Evolutionary conservation across 2,113 vertebrate species (phyloP).

Genomic region (Coptodon bakossiorum): DNA sequence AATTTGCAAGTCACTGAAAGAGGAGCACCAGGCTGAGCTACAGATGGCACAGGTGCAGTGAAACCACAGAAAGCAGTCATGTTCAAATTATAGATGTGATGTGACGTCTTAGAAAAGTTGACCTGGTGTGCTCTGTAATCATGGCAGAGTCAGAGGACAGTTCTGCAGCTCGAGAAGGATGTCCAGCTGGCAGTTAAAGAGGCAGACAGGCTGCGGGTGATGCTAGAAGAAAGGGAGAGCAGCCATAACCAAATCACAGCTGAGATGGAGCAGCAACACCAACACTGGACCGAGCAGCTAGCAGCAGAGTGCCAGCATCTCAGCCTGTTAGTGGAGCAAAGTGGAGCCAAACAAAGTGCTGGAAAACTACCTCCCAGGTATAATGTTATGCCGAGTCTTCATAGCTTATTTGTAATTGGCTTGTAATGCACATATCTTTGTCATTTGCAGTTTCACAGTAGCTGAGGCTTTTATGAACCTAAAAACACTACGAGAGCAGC

Average conservation of each 20-base stretch:
- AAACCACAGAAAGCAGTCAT: background rate
- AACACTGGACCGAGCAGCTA: slow-evolving; percentile 45
- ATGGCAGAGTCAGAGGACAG: slow-evolving; percentile 50
- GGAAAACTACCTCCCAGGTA: slow-evolving; percentile 44
- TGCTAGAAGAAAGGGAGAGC: slow-evolving; percentile 38
- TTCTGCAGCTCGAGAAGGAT: background rate
- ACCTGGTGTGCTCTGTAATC: background rate
- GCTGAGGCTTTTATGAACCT: slow-evolving; percentile 43
- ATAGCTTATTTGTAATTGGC: background rate
- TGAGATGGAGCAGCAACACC: slow-evolving; percentile 43
- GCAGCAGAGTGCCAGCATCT: slow-evolving; percentile 22
- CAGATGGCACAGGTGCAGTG: slow-evolving; percentile 62
- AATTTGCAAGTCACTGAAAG: slow-evolving; percentile 43
- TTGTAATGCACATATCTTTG: background rate
- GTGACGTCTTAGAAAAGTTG: background rate
- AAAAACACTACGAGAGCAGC: slow-evolving; percentile 45
- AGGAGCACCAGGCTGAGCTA: slow-evolving; percentile 58
- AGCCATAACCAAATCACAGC: slow-evolving; percentile 3
- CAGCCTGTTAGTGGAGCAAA: slow-evolving; percentile 26
- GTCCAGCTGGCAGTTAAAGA: slow-evolving; percentile 50
- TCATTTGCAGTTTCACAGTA: slow-evolving; percentile 35
- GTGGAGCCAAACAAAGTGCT: background rate
- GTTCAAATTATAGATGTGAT: background rate
- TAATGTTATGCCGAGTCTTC: background rate
- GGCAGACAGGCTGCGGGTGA: background rate